These are phyloP conservation scores for Prosopocoilus inquinatus DNA, from an alignment of 2,888 invertebrate genomes.

Conservation along the genomic window DNA sequence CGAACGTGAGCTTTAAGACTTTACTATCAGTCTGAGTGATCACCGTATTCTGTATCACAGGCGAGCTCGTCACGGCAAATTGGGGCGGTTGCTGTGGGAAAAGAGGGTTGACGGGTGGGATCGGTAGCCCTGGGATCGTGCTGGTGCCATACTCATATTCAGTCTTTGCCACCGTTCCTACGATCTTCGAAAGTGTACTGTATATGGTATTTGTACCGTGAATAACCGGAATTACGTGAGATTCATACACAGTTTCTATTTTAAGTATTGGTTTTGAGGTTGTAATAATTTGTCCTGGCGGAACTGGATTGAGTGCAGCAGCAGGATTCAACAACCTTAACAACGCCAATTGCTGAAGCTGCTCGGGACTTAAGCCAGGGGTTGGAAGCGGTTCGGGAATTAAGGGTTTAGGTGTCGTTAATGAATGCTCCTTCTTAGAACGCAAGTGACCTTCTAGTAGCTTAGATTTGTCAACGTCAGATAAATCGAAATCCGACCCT, in stretches of 20 bases:
- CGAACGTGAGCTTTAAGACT: conserved; percentile 81
- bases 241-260: conserved; percentile 77
- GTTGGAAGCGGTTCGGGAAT: conserved; percentile 47
- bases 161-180: conserved; percentile 76
- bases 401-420: conserved; percentile 34
- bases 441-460: conserved; percentile 56
- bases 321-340: conserved; percentile 68
- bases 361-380: conserved; percentile 64
- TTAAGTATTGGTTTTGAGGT: conserved; percentile 75
- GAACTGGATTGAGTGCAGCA: conserved; percentile 56
- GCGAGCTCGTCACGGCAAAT: conserved; percentile 75
- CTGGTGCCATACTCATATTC: conserved; percentile 77
- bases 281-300: conserved; percentile 69
- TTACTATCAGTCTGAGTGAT: conserved; percentile 79
- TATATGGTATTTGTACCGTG: conserved; percentile 73
- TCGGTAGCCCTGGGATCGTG: conserved; percentile 58
- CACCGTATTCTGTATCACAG: conserved; percentile 75
- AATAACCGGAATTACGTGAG: conserved; percentile 76
- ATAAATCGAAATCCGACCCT: conserved; percentile 69
- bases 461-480: conserved; percentile 66
- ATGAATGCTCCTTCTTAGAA: conserved; percentile 48
- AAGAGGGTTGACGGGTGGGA: conserved; percentile 52
- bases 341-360: conserved; percentile 73
- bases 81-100: conserved; percentile 59
- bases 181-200: conserved; percentile 71